Evolutionary conservation across 92 coral and sea anemone genomes (phyloP).

Genomic region (Anthopleura xanthogrammica): DNA sequence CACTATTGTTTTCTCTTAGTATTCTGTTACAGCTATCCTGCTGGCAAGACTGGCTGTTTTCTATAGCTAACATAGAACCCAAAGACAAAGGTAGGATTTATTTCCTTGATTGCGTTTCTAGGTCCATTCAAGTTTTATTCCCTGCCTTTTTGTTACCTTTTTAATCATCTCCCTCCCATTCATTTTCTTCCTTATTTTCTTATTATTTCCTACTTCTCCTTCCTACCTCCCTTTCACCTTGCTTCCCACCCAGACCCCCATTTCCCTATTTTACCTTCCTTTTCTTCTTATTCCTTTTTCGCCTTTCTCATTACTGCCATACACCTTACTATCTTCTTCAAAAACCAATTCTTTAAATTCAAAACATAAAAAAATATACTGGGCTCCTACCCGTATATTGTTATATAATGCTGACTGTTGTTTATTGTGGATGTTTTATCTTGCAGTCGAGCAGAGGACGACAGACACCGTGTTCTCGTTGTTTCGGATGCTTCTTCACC

Average conservation of each 20-base stretch:
- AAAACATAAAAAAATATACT: no score
- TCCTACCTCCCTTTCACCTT: no score
- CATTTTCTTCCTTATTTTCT: neutral
- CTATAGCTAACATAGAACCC: constrained; percentile 87
- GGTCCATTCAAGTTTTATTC: neutral
- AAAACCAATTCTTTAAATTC: no score
- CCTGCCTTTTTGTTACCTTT: neutral
- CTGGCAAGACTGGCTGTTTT: constrained; percentile 98
- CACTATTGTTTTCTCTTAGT: constrained; percentile 19
- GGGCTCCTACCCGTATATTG: neutral
- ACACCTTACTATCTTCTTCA: neutral
- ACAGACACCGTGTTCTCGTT: constrained; percentile 96
- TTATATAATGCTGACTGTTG: neutral
- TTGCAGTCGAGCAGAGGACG: constrained; percentile 63
- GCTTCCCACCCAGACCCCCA: neutral
- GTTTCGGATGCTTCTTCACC: constrained; percentile 94
- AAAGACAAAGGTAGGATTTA: constrained; percentile 71
- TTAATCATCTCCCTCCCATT: neutral
- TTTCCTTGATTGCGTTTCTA: neutral
- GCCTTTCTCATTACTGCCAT: neutral
- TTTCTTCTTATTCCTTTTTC: neutral
- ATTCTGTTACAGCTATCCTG: constrained; percentile 88
- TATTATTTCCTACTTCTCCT: neutral
- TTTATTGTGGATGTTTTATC: neutral
- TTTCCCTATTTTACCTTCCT: neutral